Evolutionary conservation across 1,140 invertebrate species (phyloP).

Genomic region (Himalopsyche phryganea): DNA sequence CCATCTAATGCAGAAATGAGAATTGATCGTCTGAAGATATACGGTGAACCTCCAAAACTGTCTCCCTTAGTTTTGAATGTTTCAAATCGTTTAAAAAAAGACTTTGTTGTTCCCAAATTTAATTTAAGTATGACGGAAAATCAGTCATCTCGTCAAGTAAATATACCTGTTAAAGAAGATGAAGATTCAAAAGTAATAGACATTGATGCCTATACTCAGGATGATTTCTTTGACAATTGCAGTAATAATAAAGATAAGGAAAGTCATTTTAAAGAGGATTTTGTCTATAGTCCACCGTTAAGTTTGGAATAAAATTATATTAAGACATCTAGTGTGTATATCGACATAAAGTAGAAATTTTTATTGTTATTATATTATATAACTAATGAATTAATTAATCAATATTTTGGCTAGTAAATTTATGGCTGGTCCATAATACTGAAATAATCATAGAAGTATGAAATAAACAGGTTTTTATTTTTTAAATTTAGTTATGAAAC

Average conservation of each 20-base stretch:
- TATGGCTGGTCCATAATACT: too few species aligned
- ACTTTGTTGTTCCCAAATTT: conserved; percentile 37
- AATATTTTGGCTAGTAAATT: too few species aligned
- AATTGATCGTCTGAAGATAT: conserved; percentile 45
- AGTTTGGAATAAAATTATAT: conserved; percentile 45
- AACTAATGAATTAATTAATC: too few species aligned
- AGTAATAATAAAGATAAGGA: conserved; percentile 10
- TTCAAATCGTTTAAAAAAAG: conserved; percentile 37
- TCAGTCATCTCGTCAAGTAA: conserved; percentile 19
- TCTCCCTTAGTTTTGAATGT: conserved; percentile 42
- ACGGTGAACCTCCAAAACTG: conserved; percentile 47
- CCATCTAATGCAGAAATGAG: conserved; percentile 38
- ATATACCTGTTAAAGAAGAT: too few species aligned
- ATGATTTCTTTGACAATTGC: conserved; percentile 28
- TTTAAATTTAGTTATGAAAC: too few species aligned
- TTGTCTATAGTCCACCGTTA: conserved; percentile 46
- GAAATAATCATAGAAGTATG: too few species aligned
- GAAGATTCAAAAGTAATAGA: too few species aligned
- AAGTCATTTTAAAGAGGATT: conserved; percentile 33
- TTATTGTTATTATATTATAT: too few species aligned
- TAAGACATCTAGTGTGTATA: too few species aligned
- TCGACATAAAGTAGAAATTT: too few species aligned
- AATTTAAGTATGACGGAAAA: conserved; percentile 39
- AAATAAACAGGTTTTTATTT: too few species aligned
- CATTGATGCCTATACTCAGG: too few species aligned